These are phyloP conservation scores for Erebia palarica DNA, from an alignment of 2,888 invertebrate genomes.

Conservation along the genomic window DNA sequence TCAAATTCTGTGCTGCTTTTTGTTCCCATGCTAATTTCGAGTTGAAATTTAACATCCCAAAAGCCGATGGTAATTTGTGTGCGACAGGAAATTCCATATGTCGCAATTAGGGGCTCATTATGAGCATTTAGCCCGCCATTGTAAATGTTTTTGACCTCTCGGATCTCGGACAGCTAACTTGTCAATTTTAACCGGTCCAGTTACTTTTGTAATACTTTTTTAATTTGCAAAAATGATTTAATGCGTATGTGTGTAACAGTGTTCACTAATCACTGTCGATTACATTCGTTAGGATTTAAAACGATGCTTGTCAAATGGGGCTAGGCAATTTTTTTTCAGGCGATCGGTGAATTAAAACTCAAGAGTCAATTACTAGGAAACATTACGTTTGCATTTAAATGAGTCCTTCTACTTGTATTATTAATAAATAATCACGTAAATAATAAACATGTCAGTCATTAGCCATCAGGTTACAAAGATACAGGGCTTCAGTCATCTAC, in stretches of 20 bases:
- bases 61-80: conserved; percentile 34
- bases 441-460: no score
- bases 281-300: background rate
- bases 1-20: conserved; percentile 2
- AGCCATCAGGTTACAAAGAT: no score
- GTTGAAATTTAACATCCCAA: conserved; percentile 15
- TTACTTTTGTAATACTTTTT: conserved; percentile 1
- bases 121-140: conserved; percentile 56
- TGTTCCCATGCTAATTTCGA: background rate
- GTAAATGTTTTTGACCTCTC: conserved; percentile 56
- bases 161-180: conserved; percentile 50
- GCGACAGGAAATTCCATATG: conserved; percentile 46
- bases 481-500: no score
- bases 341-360: no score
- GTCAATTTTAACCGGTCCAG: conserved; percentile 34
- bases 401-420: no score
- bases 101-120: conserved; percentile 54
- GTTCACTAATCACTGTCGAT: background rate
- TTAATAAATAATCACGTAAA: no score
- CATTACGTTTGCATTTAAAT: no score
- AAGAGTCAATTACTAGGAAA: no score
- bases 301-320: no score
- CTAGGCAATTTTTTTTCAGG: no score
- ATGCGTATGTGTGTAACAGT: background rate
- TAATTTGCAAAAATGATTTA: background rate